Base-by-base conservation (phyloP, 2,797 vertebrate species). In the Oceanodroma leucorhoa region DNA sequence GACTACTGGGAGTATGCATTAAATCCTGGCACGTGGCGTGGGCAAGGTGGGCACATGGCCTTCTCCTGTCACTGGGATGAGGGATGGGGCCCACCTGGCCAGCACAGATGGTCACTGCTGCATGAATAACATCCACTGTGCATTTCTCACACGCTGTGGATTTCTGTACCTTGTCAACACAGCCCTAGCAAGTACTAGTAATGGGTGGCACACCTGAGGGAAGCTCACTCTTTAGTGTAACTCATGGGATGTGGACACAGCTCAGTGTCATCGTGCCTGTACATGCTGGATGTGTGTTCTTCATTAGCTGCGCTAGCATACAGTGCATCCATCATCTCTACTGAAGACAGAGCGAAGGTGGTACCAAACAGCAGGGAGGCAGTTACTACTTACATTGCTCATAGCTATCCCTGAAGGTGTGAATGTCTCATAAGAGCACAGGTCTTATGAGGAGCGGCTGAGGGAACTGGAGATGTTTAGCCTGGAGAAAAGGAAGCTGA, bases 1-100 rank as follows among this genome's bases (percentile, higher is more conserved):
- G 41, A 38, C 57, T 21, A 16, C 12, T 0, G 2, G 17, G 36
- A 3, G 1, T 22, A 58, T 0, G 0, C 36, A 24, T 21, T 7
- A 62, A 46, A 65, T 50, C 11, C 38, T 8, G 32, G 38, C 51
- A 53, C 1, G 1, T 12, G 9, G 32, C 10, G 3, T 6, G 4
- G 40, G 10, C 0, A 5, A 48, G 46, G 41, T 21, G 24, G 24
- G 27, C 46, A 55, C 51, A 29, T 1, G 6, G 46, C 10, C 12
- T 65, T 38, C 50, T 92, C n/a, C 50, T 54, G 64, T 22, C 40
- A 48, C 46, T 58, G 32, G 30, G 30, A 70, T 34, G 62, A 89
- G 38, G 23, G 26, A 62, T 0, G 2, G 11, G 13, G 19, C 46
- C 12, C 60, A 54, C 32, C 30, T 38, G 20, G 22, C 9, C 51